Percentiles rank a stretch among this genome's conserved stretches.
Conservation (phyloP, 2,113 vertebrate genomes). For the Sarotherodon lohbergeri region DNA sequence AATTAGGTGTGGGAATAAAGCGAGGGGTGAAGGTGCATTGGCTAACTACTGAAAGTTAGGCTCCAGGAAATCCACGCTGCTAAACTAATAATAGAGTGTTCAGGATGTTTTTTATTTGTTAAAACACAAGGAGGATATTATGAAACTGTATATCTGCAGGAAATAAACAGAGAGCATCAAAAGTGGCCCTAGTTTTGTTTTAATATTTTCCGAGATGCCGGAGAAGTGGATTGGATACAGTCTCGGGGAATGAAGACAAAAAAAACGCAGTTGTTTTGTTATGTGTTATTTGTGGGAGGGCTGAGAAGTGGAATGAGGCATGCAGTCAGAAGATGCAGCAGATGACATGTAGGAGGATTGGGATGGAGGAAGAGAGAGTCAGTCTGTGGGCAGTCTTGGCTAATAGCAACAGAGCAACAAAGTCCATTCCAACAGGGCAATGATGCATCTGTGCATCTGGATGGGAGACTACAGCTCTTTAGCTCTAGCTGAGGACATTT, state of each 20-base stretch:
- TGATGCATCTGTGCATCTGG: slow-evolving; percentile 15
- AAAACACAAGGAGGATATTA: not conserved
- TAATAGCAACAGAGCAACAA: slow-evolving; percentile 30
- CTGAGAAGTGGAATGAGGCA: slow-evolving; percentile 20
- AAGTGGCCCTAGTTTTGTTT: not conserved
- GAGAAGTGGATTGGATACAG: not conserved
- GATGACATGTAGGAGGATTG: slow-evolving; percentile 63
- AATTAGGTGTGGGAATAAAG: slow-evolving; percentile 31
- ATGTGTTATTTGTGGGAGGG: slow-evolving; percentile 26
- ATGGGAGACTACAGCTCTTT: not conserved
- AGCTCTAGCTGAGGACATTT: not conserved
- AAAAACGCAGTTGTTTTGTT: slow-evolving; percentile 3
- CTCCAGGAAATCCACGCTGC: not conserved
- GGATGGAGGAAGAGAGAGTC: slow-evolving; percentile 46
- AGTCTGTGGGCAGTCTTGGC: slow-evolving; percentile 53
- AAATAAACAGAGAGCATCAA: not conserved
- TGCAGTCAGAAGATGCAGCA: slow-evolving; percentile 38
- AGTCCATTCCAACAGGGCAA: slow-evolving; percentile 13
- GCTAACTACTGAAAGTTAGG: not conserved
- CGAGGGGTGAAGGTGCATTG: not conserved
- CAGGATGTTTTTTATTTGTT: not conserved
- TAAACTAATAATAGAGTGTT: not conserved
- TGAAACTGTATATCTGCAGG: not conserved
- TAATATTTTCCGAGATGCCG: not conserved
- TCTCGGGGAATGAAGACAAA: not conserved